Percentiles rank a stretch among this genome's conserved stretches.
These are phyloP conservation scores for Meandrina meandrites DNA, from an alignment of 92 coral and sea anemone genomes.

Conservation along the genomic window DNA sequence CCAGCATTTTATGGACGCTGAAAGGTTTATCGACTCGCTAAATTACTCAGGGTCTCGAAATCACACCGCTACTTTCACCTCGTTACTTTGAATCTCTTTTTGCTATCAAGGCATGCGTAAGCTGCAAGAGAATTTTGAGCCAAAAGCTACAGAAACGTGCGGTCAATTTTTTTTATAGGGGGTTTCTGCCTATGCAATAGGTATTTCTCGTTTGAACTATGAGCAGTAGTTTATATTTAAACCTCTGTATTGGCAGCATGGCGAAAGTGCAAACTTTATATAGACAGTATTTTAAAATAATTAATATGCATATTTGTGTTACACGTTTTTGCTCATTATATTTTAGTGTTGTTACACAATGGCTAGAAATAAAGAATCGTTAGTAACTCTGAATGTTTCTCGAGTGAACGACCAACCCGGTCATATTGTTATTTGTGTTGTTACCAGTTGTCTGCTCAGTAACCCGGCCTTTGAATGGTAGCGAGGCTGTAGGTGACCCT, in stretches of 20 bases:
- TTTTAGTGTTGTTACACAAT: not conserved
- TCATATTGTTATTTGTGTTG: no score
- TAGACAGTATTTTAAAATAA: not conserved
- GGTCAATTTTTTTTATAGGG: no score
- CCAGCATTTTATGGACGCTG: not conserved
- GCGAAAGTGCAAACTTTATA: not conserved
- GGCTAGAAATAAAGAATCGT: not conserved
- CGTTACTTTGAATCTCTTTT: not conserved
- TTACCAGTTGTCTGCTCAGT: no score
- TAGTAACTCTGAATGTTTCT: not conserved
- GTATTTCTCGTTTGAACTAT: no score
- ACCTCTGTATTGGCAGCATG: no score
- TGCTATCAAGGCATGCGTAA: not conserved
- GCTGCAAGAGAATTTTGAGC: no score
- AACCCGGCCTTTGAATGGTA: no score
- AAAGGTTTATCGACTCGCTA: not conserved
- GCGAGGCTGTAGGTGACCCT: no score
- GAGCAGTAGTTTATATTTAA: no score
- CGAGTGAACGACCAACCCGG: not conserved
- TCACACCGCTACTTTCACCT: not conserved
- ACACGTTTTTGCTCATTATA: not conserved
- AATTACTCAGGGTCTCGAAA: not conserved
- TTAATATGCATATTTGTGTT: not conserved
- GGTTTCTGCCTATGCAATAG: no score
- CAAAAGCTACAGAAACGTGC: no score